These are phyloP conservation scores for Indicator indicator DNA, from an alignment of 2,113 vertebrate species.

Conservation along the genomic window DNA sequence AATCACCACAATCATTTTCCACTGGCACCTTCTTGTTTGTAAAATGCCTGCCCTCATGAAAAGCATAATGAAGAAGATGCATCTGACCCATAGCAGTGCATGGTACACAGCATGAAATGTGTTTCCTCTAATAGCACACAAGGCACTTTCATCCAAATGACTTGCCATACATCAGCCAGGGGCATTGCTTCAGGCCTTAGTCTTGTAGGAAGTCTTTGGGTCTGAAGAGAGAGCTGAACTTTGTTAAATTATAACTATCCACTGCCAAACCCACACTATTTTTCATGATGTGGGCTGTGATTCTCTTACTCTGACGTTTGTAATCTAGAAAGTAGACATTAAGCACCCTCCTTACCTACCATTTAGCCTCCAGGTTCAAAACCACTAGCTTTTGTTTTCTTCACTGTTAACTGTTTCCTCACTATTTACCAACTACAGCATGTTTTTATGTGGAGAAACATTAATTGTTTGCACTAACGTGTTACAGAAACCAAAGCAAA, in stretches of 20 bases:
- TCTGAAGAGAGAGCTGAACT: background rate
- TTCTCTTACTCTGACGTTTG: conserved; percentile 4
- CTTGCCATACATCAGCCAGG: background rate
- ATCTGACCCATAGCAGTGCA: background rate
- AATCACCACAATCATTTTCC: background rate
- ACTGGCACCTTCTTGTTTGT: background rate
- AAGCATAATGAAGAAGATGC: background rate
- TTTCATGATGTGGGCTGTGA: background rate
- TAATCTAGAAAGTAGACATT: conserved; percentile 30
- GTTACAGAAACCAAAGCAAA: background rate
- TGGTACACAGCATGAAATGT: background rate
- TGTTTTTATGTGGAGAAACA: background rate
- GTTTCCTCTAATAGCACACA: background rate
- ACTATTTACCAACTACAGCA: background rate
- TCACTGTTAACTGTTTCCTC: background rate
- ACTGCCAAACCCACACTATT: conserved; percentile 1
- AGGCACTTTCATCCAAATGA: background rate
- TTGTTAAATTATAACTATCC: background rate
- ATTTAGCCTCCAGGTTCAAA: conserved; percentile 26
- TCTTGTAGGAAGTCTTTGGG: conserved; percentile 3
- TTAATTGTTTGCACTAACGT: background rate
- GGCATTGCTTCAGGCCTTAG: background rate
- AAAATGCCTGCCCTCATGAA: background rate
- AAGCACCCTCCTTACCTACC: background rate
- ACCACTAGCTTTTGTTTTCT: background rate